These are phyloP conservation scores for Andrena flavipes DNA, from an alignment of 2,888 invertebrate genomes.

Conservation along the genomic window DNA sequence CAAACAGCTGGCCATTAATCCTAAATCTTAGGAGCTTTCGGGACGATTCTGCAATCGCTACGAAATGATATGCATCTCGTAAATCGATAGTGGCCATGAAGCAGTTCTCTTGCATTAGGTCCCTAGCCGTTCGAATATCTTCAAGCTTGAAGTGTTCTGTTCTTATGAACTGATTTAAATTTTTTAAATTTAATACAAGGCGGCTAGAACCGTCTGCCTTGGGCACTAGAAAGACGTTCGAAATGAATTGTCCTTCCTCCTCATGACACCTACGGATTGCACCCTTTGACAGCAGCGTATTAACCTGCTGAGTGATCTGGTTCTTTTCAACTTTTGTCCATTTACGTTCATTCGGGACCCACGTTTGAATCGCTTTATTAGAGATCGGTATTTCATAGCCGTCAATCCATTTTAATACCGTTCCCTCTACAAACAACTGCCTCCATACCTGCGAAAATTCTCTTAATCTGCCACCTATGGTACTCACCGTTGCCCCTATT, in stretches of 20 bases:
- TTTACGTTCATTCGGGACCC: no score
- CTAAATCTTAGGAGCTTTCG: neutral
- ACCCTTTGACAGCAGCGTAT: neutral
- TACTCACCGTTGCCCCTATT: no score
- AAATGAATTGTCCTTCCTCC: no score
- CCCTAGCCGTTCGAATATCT: conserved; percentile 2
- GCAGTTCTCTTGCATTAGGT: neutral
- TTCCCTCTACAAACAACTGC: no score
- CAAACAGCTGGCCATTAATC: neutral
- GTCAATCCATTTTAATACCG: no score
- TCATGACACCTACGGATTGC: neutral
- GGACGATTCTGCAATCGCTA: neutral
- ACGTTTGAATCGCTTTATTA: no score
- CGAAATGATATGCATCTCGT: neutral
- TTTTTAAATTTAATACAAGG: neutral
- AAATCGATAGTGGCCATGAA: neutral
- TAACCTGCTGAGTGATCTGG: no score
- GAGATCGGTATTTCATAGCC: no score
- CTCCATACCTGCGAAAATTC: no score
- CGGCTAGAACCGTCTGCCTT: neutral
- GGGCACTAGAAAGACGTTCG: neutral
- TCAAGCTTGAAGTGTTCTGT: neutral
- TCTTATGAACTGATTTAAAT: neutral
- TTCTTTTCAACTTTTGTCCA: no score
- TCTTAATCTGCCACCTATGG: no score